Evolutionary conservation across 2,113 vertebrate species (phyloP), one percentile per base, ranked within the genome.

Genomic region (Phalacrocorax aristotelis): DNA sequence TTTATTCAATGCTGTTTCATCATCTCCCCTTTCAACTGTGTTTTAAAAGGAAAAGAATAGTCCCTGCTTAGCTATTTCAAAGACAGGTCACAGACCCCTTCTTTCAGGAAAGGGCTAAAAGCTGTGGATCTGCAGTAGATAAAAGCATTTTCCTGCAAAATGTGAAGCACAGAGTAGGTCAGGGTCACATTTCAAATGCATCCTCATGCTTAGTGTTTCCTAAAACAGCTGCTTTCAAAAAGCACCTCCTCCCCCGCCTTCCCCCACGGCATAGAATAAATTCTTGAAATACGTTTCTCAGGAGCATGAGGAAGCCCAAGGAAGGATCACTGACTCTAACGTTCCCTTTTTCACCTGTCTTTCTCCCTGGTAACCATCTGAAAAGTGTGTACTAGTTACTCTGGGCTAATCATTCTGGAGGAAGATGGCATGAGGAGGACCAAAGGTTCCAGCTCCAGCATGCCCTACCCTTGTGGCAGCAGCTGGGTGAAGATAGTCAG

Each of bases 71-170:
- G 84, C 81, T 82, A 36, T 76, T 96, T 94, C 81, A 69, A 72
- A 95, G 77, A 36, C 2, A 13, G 94, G 87, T 94, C 87, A 89
- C 25, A 89, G 89, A 87, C 81, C 61, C 16, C 36, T 91, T 93
- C 81, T 87, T 95, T 91, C 78, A 92, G 71, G 29, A 87, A 82
- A 84, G 65, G 78, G 52, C 87, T 91, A 79, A 94, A 96, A 95
- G 82, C 74, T 85, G 38, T 79, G 74, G 60, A 82, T 93, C 48
- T 93, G 34, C 61, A 65, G 38, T 17, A 89, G 84, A 95, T 93
- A 82, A 96, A 96, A 93, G 89, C 77, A 52, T 71, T 95, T 91
- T 89, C 36, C 65, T 82, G 69, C 74, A 85, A 89, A 89, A 87
- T 69, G 34, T 69, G 89, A 81, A 68, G 57, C 61, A 84, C 49